Evolutionary conservation across 2,797 vertebrate species (phyloP).

Genomic region (Manis crassicaudata): DNA sequence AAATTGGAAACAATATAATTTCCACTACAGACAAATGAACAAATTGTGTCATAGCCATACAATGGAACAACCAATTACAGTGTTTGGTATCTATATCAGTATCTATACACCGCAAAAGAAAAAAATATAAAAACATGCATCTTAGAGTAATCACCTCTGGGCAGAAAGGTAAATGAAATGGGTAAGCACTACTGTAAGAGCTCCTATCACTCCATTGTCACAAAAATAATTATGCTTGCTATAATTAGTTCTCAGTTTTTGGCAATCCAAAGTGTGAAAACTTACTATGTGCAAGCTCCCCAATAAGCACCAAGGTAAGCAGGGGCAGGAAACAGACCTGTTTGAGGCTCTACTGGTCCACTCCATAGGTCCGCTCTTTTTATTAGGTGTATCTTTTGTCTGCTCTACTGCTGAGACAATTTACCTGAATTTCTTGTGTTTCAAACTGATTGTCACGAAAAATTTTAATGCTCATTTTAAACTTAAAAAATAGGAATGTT

Average conservation of each 20-base stretch:
- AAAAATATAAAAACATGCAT: too few relatives aligned
- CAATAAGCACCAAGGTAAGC: neutral
- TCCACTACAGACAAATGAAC: too few relatives aligned
- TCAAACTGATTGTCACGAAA: conserved; percentile 2
- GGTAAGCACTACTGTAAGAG: neutral
- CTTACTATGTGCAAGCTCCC: neutral
- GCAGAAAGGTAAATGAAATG: too few relatives aligned
- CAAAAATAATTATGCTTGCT: neutral
- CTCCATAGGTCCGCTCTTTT: neutral
- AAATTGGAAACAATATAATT: too few relatives aligned
- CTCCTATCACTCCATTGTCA: neutral
- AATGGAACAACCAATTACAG: too few relatives aligned
- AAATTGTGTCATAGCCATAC: too few relatives aligned
- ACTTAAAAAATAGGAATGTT: neutral
- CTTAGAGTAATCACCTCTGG: too few relatives aligned
- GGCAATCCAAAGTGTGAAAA: neutral
- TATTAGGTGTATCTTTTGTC: neutral
- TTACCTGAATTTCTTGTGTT: conserved; percentile 33
- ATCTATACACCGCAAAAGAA: too few relatives aligned
- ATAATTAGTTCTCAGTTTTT: neutral
- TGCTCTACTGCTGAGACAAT: neutral
- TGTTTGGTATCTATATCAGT: too few relatives aligned
- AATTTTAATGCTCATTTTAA: conserved; percentile 34
- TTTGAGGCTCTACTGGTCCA: neutral
- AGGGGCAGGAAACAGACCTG: neutral